phyloP scores from a whole-genome alignment of 2,888 invertebrate species.

The Trissolcus japonicus region DNA sequence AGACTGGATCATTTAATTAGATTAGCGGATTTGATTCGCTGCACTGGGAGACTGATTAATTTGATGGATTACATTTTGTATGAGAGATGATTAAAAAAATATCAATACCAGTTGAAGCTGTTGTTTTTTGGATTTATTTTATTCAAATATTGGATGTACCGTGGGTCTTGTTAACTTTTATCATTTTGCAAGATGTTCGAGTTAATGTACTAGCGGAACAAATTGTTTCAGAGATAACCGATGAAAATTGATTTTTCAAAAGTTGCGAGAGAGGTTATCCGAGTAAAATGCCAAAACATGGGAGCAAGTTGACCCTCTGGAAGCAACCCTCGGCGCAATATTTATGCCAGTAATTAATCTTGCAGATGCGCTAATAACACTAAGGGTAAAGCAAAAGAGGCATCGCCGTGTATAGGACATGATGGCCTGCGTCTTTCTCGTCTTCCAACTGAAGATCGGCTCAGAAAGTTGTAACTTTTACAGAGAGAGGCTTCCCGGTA shows the following conservation, averaged over 20 bases:
- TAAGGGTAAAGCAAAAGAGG: conserved; percentile 53
- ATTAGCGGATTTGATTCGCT: too few species aligned
- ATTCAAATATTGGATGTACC: neutral
- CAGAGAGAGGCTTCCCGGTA: conserved; percentile 48
- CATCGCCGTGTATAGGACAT: conserved; percentile 25
- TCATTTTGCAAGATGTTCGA: neutral
- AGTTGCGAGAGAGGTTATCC: conserved; percentile 11
- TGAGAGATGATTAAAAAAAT: too few species aligned
- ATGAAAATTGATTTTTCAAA: conserved; percentile 30
- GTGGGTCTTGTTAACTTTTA: neutral
- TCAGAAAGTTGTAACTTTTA: conserved; percentile 58
- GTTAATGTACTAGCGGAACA: neutral
- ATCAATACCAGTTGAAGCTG: too few species aligned
- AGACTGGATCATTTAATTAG: too few species aligned
- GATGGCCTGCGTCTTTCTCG: conserved; percentile 31
- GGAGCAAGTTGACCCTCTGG: conserved; percentile 51
- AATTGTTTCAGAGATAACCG: neutral
- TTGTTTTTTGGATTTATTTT: neutral
- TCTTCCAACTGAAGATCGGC: conserved; percentile 53
- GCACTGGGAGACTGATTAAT: too few species aligned
- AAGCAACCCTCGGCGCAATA: conserved; percentile 61
- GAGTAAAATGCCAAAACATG: conserved; percentile 37
- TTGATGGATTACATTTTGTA: too few species aligned
- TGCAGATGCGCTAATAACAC: conserved; percentile 63
- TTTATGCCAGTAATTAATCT: conserved; percentile 65